Conservation (phyloP, 2,113 vertebrate genomes). For the Apteryx mantelli region DNA sequence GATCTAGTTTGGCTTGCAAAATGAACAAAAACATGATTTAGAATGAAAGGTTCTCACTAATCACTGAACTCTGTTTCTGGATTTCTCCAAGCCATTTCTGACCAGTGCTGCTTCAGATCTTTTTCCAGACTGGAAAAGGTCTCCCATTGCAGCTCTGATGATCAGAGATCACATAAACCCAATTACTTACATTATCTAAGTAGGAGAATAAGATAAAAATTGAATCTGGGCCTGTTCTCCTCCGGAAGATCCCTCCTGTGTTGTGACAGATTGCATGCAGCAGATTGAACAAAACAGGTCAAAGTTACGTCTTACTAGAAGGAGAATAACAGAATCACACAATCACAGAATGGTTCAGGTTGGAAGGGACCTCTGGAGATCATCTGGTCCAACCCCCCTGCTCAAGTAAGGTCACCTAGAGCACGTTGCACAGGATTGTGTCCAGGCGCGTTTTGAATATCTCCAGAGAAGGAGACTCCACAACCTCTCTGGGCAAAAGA, state of each 20-base stretch:
- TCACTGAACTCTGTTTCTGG: not conserved
- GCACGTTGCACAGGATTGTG: too few relatives aligned
- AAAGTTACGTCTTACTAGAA: not conserved
- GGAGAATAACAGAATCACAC: too few relatives aligned
- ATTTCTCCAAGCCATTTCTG: not conserved
- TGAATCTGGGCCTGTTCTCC: fast-evolving
- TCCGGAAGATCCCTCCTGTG: not conserved
- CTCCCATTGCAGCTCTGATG: not conserved
- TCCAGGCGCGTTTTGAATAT: too few relatives aligned
- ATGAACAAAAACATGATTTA: fast-evolving
- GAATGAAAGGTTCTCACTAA: not conserved
- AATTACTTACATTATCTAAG: not conserved
- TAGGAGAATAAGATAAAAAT: not conserved
- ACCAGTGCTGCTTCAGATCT: not conserved
- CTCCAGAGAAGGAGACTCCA: too few relatives aligned
- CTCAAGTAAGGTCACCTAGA: too few relatives aligned
- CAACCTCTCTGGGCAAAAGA: too few relatives aligned
- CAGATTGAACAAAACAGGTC: not conserved
- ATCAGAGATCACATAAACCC: not conserved
- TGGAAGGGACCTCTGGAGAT: too few relatives aligned
- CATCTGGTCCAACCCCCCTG: too few relatives aligned
- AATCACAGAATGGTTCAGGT: too few relatives aligned
- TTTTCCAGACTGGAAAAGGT: not conserved
- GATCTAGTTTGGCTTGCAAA: not conserved
- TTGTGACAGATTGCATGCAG: not conserved